Evolutionary conservation across 2,888 invertebrate genomes (phyloP).

Genomic region (Temnothorax rugatulus): DNA sequence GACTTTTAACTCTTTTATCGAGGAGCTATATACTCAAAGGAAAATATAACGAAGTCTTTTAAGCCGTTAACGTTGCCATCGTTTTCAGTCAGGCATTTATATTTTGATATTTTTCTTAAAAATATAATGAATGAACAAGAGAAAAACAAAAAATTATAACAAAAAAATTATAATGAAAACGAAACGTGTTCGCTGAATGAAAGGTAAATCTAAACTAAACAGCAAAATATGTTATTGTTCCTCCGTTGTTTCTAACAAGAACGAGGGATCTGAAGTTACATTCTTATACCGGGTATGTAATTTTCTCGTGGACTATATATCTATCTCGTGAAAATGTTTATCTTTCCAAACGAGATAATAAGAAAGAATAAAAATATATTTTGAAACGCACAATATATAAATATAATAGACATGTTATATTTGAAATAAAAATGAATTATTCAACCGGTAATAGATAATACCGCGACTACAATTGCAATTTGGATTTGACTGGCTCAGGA

Average conservation of each 20-base stretch:
- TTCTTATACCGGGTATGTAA: slow-evolving; percentile 10
- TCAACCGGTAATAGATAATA: slow-evolving; percentile 14
- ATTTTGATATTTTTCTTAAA: slow-evolving; percentile 10
- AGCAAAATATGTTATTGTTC: slow-evolving; percentile 14
- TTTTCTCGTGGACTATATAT: neutral
- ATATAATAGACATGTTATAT: slow-evolving; percentile 12
- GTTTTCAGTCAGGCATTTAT: neutral
- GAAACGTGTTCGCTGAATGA: neutral
- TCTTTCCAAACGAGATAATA: slow-evolving; percentile 20
- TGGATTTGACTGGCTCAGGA: slow-evolving; percentile 33
- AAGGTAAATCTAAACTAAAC: neutral
- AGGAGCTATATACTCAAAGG: slow-evolving; percentile 3
- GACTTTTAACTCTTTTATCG: slow-evolving; percentile 42
- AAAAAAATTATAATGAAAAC: neutral
- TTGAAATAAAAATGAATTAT: slow-evolving; percentile 17
- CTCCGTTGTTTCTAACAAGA: neutral
- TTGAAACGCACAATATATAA: slow-evolving; percentile 27
- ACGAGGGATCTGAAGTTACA: neutral
- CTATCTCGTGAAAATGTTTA: slow-evolving; percentile 1
- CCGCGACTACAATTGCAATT: slow-evolving; percentile 19
- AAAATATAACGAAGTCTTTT: slow-evolving; percentile 5
- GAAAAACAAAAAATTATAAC: slow-evolving; percentile 3
- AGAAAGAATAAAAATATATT: slow-evolving; percentile 33
- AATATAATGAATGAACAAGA: slow-evolving; percentile 16
- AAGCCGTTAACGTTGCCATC: neutral